phyloP scores from a whole-genome alignment of 2,888 invertebrate species.

The Phyllotreta striolata region DNA sequence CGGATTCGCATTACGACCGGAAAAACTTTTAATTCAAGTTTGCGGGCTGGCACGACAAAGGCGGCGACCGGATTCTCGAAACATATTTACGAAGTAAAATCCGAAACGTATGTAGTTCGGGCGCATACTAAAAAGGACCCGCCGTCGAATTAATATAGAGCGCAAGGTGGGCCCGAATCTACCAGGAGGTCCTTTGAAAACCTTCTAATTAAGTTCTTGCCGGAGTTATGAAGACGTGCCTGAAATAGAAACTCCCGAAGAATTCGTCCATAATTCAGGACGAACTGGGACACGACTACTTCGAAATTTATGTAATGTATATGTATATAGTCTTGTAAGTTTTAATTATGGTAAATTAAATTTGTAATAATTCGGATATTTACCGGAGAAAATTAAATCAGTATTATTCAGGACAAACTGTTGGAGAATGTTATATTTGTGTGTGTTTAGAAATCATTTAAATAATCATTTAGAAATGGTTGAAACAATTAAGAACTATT shows the following conservation, averaged over 20 bases:
- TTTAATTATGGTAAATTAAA: too few species aligned
- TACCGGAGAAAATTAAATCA: too few species aligned
- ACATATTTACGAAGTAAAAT: constrained; percentile 33
- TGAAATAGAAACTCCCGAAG: constrained; percentile 29
- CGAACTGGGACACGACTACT: constrained; percentile 17
- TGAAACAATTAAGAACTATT: too few species aligned
- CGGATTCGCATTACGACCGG: too few species aligned
- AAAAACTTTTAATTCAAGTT: constrained; percentile 5
- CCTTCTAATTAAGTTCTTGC: constrained; percentile 33
- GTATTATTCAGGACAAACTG: too few species aligned
- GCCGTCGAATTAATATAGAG: constrained; percentile 27
- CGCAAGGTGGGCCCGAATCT: constrained; percentile 25
- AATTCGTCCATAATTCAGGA: constrained; percentile 27
- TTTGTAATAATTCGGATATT: too few species aligned
- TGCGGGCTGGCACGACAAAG: constrained; percentile 23
- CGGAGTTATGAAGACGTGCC: constrained; percentile 28
- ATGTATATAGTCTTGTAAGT: too few species aligned
- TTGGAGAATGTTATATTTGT: too few species aligned
- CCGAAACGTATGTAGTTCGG: constrained; percentile 28
- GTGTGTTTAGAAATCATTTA: too few species aligned
- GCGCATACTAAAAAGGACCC: constrained; percentile 28
- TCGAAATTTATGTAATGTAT: constrained; percentile 3
- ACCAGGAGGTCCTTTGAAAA: constrained; percentile 30
- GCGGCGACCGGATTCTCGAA: constrained; percentile 8
- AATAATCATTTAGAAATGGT: too few species aligned